phyloP scores from a whole-genome alignment of 2,888 invertebrate genomes.

The Cistogaster globosa region DNA sequence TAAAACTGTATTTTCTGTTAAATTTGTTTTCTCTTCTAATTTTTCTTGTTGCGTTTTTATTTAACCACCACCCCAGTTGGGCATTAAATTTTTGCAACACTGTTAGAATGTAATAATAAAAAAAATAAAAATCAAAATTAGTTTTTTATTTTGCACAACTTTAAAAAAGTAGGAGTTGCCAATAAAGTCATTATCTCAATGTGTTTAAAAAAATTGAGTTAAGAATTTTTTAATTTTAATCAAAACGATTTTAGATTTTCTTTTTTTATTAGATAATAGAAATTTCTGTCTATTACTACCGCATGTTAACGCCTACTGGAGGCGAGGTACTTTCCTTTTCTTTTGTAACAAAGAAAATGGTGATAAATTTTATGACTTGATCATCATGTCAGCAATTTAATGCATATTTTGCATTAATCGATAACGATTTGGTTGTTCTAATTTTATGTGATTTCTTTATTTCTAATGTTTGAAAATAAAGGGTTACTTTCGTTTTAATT shows the following conservation, averaged over 20 bases:
- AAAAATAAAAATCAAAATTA: neutral
- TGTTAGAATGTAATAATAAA: neutral
- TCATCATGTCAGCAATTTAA: slow-evolving; percentile 17
- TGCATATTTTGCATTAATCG: slow-evolving; percentile 40
- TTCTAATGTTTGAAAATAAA: slow-evolving; percentile 22
- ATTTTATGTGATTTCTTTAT: slow-evolving; percentile 25
- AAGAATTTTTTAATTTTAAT: slow-evolving; percentile 11
- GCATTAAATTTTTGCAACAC: slow-evolving; percentile 35
- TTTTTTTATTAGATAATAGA: slow-evolving; percentile 1
- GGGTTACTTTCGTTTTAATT: slow-evolving; percentile 39
- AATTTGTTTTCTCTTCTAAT: neutral
- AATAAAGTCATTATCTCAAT: slow-evolving; percentile 58
- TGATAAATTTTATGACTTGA: slow-evolving; percentile 40
- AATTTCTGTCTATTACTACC: slow-evolving; percentile 25
- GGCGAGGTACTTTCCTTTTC: slow-evolving; percentile 19
- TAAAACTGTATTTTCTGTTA: slow-evolving; percentile 35
- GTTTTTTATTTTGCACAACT: slow-evolving; percentile 16
- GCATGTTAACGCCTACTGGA: slow-evolving; percentile 62
- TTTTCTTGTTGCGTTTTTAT: neutral
- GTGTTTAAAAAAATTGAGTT: slow-evolving; percentile 25
- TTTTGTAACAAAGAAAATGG: slow-evolving; percentile 7
- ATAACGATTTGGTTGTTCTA: slow-evolving; percentile 21
- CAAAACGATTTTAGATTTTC: slow-evolving; percentile 43
- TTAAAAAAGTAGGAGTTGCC: slow-evolving; percentile 63
- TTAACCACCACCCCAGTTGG: slow-evolving; percentile 12